These are phyloP conservation scores for Sorex maritimensis DNA, from an alignment of 2,797 vertebrate genomes.

Conservation along the genomic window DNA sequence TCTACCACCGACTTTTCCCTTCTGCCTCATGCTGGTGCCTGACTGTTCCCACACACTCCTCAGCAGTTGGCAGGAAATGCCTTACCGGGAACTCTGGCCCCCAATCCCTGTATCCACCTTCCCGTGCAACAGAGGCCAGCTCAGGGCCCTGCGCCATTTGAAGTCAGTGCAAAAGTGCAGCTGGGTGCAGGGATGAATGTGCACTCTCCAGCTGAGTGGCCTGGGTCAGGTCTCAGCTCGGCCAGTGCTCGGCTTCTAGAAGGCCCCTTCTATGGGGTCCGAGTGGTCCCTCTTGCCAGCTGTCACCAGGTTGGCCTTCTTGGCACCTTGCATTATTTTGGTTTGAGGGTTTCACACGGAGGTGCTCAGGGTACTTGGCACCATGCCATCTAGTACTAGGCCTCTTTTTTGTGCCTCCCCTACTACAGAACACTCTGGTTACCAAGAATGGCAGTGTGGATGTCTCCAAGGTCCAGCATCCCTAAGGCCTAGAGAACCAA, in stretches of 20 bases:
- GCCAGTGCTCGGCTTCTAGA: neutral
- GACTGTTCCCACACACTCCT: neutral
- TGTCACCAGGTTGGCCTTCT: neutral
- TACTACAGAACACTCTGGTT: neutral
- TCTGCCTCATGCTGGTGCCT: no score
- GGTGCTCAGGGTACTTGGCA: no score
- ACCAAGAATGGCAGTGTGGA: neutral
- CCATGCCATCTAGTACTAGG: neutral
- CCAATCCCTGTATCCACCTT: neutral
- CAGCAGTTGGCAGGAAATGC: neutral
- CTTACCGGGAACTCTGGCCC: neutral
- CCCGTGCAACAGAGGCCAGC: neutral
- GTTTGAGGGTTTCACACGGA: no score
- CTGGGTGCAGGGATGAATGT: fast-evolving
- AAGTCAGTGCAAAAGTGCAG: neutral
- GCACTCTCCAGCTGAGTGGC: no score
- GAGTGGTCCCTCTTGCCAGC: neutral
- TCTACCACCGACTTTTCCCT: neutral
- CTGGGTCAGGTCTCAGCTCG: neutral
- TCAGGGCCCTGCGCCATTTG: neutral
- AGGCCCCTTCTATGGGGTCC: neutral
- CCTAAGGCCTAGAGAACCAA: neutral
- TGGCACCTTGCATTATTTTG: neutral
- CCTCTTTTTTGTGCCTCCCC: neutral
- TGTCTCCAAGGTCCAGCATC: neutral